Evolutionary conservation across 92 coral and sea anemone species (phyloP).

Genomic region (Zoanthus sociatus): DNA sequence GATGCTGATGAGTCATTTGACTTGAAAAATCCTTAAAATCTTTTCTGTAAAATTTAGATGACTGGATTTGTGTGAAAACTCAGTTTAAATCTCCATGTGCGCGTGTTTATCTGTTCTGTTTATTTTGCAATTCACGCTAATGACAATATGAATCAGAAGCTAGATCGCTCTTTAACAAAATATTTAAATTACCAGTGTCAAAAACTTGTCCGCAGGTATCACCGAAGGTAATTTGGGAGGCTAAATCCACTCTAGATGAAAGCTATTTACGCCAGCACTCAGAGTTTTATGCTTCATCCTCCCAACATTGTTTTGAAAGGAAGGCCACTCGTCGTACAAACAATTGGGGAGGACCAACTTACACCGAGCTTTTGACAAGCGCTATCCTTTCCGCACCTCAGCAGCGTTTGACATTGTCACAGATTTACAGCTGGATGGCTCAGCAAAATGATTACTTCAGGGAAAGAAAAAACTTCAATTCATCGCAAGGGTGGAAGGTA

Average conservation of each 20-base stretch:
- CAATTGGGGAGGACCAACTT: constrained; percentile 44
- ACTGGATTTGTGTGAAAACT: too few species aligned
- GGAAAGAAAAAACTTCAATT: constrained; percentile 26
- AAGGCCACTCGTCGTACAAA: constrained; percentile 3
- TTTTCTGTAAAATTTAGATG: too few species aligned
- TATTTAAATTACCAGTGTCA: not conserved
- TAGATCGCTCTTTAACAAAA: too few species aligned
- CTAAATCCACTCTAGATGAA: not conserved
- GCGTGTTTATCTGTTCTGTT: too few species aligned
- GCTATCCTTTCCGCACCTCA: constrained; percentile 43
- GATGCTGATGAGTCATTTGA: too few species aligned
- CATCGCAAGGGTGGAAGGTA: constrained; percentile 42
- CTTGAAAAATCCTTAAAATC: too few species aligned
- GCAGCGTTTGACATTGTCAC: constrained; percentile 32
- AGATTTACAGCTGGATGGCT: constrained; percentile 33
- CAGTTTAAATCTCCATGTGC: too few species aligned
- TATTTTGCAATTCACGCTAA: too few species aligned
- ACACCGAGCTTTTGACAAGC: constrained; percentile 31
- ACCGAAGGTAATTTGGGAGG: not conserved
- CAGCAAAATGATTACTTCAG: constrained; percentile 28
- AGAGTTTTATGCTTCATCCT: not conserved
- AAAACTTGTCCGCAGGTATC: not conserved
- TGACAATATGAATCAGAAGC: too few species aligned
- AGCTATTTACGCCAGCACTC: not conserved
- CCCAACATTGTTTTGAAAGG: not conserved